Evolutionary conservation across 1,140 invertebrate species (phyloP), one percentile per base, ranked within the genome.

Genomic region (Elymnias hypermnestra): DNA sequence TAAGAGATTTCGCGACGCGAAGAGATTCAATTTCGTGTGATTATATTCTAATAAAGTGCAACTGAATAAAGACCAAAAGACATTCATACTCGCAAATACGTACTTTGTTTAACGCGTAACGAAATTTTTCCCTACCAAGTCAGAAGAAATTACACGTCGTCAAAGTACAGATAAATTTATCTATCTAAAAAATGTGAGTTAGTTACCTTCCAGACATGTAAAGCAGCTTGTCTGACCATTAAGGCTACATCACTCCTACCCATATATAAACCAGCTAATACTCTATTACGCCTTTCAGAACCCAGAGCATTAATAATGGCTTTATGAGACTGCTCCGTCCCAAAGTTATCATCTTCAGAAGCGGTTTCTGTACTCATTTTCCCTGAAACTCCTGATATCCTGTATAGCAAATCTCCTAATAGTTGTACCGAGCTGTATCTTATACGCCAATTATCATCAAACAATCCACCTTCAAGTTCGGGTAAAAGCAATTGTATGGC

Each of bases 351-450:
- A 84, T 99, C 98, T 76, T 99, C 98, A 62, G 94, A 95, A 2
- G 96, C 96, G 1, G 97, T 99, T 87, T 98, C 97, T 0, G 98
- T 99, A 8, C 95, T 98, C 97, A 99, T 99, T 87, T 99, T 99
- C 33, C 98, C 98, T 38, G 96, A 95, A 0, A 99, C 97, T 44
- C 97, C 97, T 19, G 97, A 99, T 45, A 99, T 96, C 47, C 96
- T 92, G 78, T 99, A 99, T 7, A 99, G 83, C 25, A 99, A 87
- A 83, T 99, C 98, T 13, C 98, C 98, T 5, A 99, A 87, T 3
- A 99, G 87, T 76, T 99, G 97, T 6, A 99, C 96, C 0, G 97
- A 98, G 59, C 97, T 92, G 53, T 97, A 98, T 56, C 98, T 87
- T 56, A 99, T 99, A 44, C 98, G 89, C 98, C 98, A 99, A 86